Conservation (phyloP, 2,113 vertebrate species). For the Dipodomys merriami region DNA sequence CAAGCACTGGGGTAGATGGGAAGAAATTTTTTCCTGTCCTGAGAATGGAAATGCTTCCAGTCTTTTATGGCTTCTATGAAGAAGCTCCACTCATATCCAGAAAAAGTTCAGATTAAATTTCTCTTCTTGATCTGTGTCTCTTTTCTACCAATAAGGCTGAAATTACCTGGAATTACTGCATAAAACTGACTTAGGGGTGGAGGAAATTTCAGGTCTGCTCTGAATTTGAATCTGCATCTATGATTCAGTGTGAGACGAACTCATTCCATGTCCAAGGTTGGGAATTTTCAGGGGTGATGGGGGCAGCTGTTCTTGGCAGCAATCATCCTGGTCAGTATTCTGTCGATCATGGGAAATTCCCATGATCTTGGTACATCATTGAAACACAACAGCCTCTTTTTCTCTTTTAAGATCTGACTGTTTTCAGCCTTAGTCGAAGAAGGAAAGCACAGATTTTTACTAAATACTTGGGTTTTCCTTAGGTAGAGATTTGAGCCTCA, state of each 20-base stretch:
- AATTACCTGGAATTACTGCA: background rate
- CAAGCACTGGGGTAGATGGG: background rate
- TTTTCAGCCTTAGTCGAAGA: background rate
- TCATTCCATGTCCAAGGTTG: background rate
- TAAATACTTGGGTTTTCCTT: accelerated
- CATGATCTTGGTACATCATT: accelerated
- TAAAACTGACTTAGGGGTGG: background rate
- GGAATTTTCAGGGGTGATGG: background rate
- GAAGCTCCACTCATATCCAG: background rate
- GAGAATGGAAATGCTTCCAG: background rate
- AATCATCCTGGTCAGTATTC: background rate
- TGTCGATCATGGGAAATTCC: background rate
- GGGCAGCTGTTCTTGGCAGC: background rate
- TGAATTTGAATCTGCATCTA: too few relatives aligned
- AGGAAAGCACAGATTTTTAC: background rate
- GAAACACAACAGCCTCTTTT: accelerated
- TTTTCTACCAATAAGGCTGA: background rate
- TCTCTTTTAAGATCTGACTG: background rate
- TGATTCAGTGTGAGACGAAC: background rate
- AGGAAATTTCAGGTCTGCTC: background rate
- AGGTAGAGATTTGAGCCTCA: accelerated
- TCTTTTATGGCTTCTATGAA: background rate
- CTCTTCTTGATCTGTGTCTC: background rate
- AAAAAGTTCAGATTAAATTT: background rate
- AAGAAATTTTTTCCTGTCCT: background rate